Evolutionary conservation across 2,888 invertebrate species (phyloP), one percentile per base, ranked within the genome.

Genomic region (Parnassius smintheus): DNA sequence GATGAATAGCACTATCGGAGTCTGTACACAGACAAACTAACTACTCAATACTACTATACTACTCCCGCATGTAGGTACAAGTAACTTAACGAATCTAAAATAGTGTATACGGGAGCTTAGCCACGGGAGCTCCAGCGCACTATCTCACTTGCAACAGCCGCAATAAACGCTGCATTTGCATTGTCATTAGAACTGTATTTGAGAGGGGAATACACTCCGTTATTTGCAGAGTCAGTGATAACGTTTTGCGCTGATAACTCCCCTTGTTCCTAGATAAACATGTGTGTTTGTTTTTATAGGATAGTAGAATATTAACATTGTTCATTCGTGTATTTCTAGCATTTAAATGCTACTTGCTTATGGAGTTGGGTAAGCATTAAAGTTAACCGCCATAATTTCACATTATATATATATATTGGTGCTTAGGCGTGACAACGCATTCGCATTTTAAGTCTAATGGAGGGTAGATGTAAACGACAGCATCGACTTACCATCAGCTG

Each of bases 81-180:
- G 46, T 48, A 61, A 50, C 54, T 49, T 46, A 53, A 57, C 46
- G 62, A 52, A 49, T 60, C 41, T 53, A 56, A 59, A 59, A 42
- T 13, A 49, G 18, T 22, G 10, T 3, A 46, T 46, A 22, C 35
- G 35, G 10, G 35, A 45, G 25, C 41, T 35, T 45, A 51, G 53
- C 48, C 41, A 56, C 35, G 35, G 53, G 12, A 8, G 18, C 22
- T 18, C 11, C 52, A 18, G 18, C 48, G 44, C 59, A 42, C 60
- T 49, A 49, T 49, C 49, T 59, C 65, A 57, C 56, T 45, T 41
- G 65, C 70, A 74, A 68, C 72, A 50, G 55, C 52, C 44, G 75
- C 75, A 71, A 75, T 75, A 73, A 76, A 70, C 72, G 70, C 66
- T 69, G 69, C 72, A 77, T 77, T 77, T 77, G 76, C 77, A 75